phyloP scores from a whole-genome alignment of 2,888 invertebrate genomes.

The Cryptocephalus primarius region DNA sequence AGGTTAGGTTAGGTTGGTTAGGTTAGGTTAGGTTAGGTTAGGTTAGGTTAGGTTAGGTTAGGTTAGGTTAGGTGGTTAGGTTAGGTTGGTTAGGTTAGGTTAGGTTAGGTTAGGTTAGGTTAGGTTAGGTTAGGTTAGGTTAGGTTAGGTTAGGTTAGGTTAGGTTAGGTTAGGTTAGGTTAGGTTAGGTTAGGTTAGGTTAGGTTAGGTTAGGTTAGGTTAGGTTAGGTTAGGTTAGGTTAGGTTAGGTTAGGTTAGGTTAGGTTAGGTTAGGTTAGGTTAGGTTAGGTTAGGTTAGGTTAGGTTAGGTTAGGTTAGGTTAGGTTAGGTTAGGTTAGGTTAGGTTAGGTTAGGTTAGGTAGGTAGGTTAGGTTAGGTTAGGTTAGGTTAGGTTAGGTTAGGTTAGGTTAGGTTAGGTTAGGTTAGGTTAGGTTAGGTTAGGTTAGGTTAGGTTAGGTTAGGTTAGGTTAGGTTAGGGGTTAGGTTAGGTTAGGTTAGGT shows the following conservation, averaged over 20 bases:
- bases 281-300: constrained; percentile 7
- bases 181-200: constrained; percentile 14
- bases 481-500: background rate
- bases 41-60: constrained; percentile 12
- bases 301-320: constrained; percentile 9
- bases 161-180: constrained; percentile 15
- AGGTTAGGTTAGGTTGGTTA: constrained; percentile 10
- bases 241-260: constrained; percentile 13
- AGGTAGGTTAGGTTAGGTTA: constrained; percentile 3
- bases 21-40: constrained; percentile 12
- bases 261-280: constrained; percentile 11
- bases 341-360: constrained; percentile 7
- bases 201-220: constrained; percentile 13
- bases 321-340: constrained; percentile 7
- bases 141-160: constrained; percentile 14
- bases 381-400: constrained; percentile 4
- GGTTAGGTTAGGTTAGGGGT: background rate
- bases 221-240: constrained; percentile 12
- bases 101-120: constrained; percentile 9
- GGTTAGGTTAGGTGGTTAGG: constrained; percentile 14
- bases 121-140: constrained; percentile 13
- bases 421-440: background rate
- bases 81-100: constrained; percentile 9
- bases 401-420: constrained; percentile 11
- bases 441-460: background rate